Conservation (phyloP, 2,797 vertebrate species). For the Acrossocheilus wenchowensis region DNA sequence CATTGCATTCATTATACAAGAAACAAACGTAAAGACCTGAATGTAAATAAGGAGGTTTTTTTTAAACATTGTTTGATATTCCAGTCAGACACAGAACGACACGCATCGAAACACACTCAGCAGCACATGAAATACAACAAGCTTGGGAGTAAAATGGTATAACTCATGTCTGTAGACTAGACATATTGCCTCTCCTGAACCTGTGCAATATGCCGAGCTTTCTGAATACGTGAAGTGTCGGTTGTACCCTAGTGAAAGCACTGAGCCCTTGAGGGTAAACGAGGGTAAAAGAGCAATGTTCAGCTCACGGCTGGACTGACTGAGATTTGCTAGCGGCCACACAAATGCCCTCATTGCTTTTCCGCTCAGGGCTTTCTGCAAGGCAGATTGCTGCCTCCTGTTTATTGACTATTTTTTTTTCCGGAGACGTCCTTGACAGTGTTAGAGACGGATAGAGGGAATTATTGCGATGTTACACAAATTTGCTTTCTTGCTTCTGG, state of each 20-base stretch:
- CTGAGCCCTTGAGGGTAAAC: constrained; percentile 14
- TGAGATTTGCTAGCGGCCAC: constrained; percentile 12
- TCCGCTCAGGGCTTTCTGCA: constrained; percentile 1
- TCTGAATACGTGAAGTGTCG: constrained; percentile 4
- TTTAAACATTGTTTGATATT: constrained; percentile 28
- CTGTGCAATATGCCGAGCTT: not conserved
- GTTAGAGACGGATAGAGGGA: constrained; percentile 9
- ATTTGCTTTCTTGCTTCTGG: not conserved
- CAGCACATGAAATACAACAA: constrained; percentile 17
- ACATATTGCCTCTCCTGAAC: constrained; percentile 25
- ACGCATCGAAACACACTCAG: constrained; percentile 19
- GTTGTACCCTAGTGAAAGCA: not conserved
- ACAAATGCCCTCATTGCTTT: constrained; percentile 19
- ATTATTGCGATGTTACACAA: not conserved
- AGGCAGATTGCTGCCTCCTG: constrained; percentile 31
- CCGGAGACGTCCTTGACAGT: constrained; percentile 50
- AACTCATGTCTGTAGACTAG: not conserved
- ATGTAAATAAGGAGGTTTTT: constrained; percentile 14
- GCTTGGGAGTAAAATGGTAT: not conserved
- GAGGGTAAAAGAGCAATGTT: not conserved
- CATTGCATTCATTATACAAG: constrained; percentile 11
- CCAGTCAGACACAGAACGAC: constrained; percentile 22
- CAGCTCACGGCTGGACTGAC: constrained; percentile 22
- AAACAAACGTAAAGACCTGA: constrained; percentile 14
- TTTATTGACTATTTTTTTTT: constrained; percentile 38